Conservation (phyloP, 2,797 vertebrate species). For the Sebastes matsubarae region DNA sequence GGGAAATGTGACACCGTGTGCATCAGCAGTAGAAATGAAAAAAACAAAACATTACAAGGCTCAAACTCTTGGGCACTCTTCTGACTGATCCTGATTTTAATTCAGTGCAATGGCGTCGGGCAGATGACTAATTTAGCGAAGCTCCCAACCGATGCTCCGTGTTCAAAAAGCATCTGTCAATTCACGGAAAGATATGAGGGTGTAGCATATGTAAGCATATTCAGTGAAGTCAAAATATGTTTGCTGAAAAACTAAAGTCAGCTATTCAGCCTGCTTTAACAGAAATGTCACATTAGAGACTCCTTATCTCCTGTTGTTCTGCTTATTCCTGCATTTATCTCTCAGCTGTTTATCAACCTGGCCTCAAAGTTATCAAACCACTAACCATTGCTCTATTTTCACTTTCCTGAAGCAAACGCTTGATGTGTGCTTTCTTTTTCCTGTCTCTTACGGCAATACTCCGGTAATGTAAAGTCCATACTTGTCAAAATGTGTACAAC, state of each 20-base stretch:
- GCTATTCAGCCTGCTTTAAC: neutral
- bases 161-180: slow-evolving; percentile 53
- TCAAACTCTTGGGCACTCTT: slow-evolving; percentile 36
- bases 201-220: slow-evolving; percentile 37
- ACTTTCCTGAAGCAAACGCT: neutral
- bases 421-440: neutral
- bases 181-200: slow-evolving; percentile 28
- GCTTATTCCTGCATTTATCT: slow-evolving; percentile 14
- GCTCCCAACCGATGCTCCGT: slow-evolving; percentile 28
- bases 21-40: slow-evolving; percentile 29
- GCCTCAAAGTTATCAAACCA: neutral
- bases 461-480: neutral
- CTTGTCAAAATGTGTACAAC: neutral
- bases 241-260: slow-evolving; percentile 23
- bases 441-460: neutral
- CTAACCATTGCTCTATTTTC: neutral
- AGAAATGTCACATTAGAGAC: slow-evolving; percentile 2
- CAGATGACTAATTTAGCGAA: slow-evolving; percentile 55
- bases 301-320: slow-evolving; percentile 3
- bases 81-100: slow-evolving; percentile 59
- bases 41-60: slow-evolving; percentile 6
- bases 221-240: slow-evolving; percentile 21
- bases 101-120: slow-evolving; percentile 46
- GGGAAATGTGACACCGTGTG: slow-evolving; percentile 41
- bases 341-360: neutral